Percentiles rank a stretch among this genome's conserved stretches.
phyloP scores from a whole-genome alignment of 1,140 invertebrate species.

The Pomacea maculata region DNA sequence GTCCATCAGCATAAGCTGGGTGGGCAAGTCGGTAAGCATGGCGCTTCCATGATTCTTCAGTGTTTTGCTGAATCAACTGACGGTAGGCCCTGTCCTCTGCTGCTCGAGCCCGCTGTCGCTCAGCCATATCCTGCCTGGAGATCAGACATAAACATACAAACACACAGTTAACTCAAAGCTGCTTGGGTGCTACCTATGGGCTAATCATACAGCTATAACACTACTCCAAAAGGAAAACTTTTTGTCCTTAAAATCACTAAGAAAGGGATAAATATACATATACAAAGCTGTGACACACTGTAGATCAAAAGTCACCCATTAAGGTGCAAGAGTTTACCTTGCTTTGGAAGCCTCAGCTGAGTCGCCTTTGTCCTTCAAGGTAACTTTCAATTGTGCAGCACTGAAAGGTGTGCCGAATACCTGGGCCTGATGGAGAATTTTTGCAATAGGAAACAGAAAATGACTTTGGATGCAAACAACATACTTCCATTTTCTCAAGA shows the following conservation, averaged over 20 bases:
- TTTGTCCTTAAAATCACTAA: not conserved
- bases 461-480: no score
- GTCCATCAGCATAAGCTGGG: conserved; percentile 57
- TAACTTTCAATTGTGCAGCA: conserved; percentile 42
- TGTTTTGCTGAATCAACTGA: conserved; percentile 46
- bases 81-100: conserved; percentile 44
- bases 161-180: not conserved
- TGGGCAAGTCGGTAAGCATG: conserved; percentile 58
- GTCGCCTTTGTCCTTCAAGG: conserved; percentile 47
- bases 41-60: conserved; percentile 53
- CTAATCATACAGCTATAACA: no score
- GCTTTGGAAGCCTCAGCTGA: conserved; percentile 40
- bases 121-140: conserved; percentile 47
- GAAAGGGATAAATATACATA: not conserved
- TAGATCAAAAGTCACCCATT: not conserved
- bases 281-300: not conserved
- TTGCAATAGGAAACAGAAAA: not conserved
- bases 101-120: conserved; percentile 29
- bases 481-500: no score
- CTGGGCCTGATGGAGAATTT: conserved; percentile 40
- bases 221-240: no score
- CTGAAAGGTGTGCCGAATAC: conserved; percentile 54
- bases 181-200: no score
- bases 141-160: not conserved
- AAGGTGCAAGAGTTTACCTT: conserved; percentile 28